Conservation (phyloP, 2,113 vertebrate genomes). For the Microcebus lehilahytsara region DNA sequence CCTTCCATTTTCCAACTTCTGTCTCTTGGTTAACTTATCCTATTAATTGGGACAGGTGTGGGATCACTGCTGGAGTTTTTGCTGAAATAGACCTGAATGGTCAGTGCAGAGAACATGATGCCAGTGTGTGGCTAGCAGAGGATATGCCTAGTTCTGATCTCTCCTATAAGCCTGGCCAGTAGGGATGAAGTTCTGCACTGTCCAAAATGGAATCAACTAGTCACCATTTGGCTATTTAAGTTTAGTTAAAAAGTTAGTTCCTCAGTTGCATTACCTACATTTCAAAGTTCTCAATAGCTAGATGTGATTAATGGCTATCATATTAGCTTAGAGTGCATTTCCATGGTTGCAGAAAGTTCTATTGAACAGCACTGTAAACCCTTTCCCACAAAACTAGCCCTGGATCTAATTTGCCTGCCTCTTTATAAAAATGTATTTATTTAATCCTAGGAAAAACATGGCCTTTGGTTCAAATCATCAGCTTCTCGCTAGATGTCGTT, state of each 20-base stretch:
- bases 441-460: not conserved
- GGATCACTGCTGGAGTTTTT: not conserved
- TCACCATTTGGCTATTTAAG: not conserved
- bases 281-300: constrained; percentile 41
- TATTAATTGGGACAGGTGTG: not conserved
- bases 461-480: constrained; percentile 47
- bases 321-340: not conserved
- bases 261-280: constrained; percentile 14
- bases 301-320: not conserved
- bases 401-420: not conserved
- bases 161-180: not conserved
- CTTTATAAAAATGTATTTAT: not conserved
- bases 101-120: not conserved
- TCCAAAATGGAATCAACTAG: not conserved
- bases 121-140: not conserved
- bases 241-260: constrained; percentile 43
- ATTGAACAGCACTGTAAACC: not conserved
- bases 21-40: not conserved
- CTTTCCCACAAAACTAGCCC: constrained; percentile 11
- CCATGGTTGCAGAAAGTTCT: not conserved
- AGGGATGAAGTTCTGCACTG: not conserved
- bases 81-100: not conserved
- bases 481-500: not conserved
- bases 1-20: not conserved
- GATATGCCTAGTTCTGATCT: not conserved